phyloP scores from a whole-genome alignment of 2,888 invertebrate genomes.

The Phalera bucephala region DNA sequence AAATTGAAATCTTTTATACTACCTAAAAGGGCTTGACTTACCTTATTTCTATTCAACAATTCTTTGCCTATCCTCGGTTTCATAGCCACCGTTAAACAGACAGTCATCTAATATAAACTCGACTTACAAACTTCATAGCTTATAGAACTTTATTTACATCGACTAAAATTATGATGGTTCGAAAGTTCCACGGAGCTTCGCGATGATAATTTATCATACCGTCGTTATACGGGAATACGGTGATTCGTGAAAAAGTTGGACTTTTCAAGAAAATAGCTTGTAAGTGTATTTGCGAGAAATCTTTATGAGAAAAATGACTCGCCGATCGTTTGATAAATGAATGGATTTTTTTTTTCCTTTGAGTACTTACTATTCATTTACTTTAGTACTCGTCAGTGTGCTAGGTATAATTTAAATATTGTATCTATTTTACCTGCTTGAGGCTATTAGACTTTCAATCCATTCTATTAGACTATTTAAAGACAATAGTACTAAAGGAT shows the following conservation, averaged over 20 bases:
- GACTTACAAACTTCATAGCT: slow-evolving; percentile 14
- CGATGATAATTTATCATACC: slow-evolving; percentile 65
- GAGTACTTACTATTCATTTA: slow-evolving; percentile 6
- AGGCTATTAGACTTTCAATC: too few species aligned
- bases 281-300: slow-evolving; percentile 56
- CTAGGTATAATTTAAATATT: too few species aligned
- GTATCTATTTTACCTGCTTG: too few species aligned
- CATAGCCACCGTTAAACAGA: too few species aligned
- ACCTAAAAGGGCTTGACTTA: too few species aligned
- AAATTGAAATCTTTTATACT: too few species aligned
- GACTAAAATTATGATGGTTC: slow-evolving; percentile 43
- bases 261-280: slow-evolving; percentile 51
- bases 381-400: neutral
- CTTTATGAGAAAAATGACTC: slow-evolving; percentile 63
- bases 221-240: slow-evolving; percentile 39
- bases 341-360: slow-evolving; percentile 31
- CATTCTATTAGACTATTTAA: too few species aligned
- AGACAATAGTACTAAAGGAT: too few species aligned
- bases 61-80: too few species aligned
- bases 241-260: slow-evolving; percentile 70
- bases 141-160: slow-evolving; percentile 29
- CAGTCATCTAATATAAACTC: neutral
- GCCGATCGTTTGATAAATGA: slow-evolving; percentile 61
- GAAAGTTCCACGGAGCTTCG: slow-evolving; percentile 34
- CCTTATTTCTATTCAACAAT: too few species aligned